Conservation (phyloP, 2,888 invertebrate species). For the Torymus tubicola region DNA sequence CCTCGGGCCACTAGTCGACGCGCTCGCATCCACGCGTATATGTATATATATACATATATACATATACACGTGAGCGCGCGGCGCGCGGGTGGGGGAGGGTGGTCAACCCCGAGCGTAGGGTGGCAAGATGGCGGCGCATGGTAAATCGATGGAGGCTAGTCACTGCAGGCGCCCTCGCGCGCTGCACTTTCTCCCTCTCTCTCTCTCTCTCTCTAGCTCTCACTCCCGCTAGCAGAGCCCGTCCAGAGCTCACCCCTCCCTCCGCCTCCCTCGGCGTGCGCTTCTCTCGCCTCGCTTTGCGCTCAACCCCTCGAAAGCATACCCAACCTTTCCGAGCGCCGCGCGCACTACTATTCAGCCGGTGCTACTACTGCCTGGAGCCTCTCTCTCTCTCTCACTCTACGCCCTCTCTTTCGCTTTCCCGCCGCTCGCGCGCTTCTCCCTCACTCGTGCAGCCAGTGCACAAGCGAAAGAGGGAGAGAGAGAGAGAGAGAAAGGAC, state of each 20-base stretch:
- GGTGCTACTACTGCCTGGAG: constrained; percentile 5
- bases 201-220: constrained; percentile 62
- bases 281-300: constrained; percentile 60
- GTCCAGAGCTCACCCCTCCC: constrained; percentile 57
- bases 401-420: constrained; percentile 47
- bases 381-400: constrained; percentile 27
- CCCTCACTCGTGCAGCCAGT: constrained; percentile 49
- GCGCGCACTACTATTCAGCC: constrained; percentile 20
- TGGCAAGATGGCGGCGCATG: constrained; percentile 76
- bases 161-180: constrained; percentile 75
- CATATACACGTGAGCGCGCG: constrained; percentile 29
- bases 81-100: constrained; percentile 67
- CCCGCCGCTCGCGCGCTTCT: constrained; percentile 42
- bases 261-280: constrained; percentile 54
- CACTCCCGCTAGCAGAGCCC: constrained; percentile 59
- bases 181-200: constrained; percentile 67
- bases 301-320: constrained; percentile 60
- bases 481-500: background rate
- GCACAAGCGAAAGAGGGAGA: constrained; percentile 2
- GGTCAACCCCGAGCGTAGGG: constrained; percentile 75
- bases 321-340: constrained; percentile 49
- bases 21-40: background rate
- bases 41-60: background rate
- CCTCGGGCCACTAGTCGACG: constrained; percentile 60
- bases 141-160: constrained; percentile 77